Evolutionary conservation across 1,140 invertebrate species (phyloP), one percentile per base, ranked within the genome.

Genomic region (Cydia splendana): DNA sequence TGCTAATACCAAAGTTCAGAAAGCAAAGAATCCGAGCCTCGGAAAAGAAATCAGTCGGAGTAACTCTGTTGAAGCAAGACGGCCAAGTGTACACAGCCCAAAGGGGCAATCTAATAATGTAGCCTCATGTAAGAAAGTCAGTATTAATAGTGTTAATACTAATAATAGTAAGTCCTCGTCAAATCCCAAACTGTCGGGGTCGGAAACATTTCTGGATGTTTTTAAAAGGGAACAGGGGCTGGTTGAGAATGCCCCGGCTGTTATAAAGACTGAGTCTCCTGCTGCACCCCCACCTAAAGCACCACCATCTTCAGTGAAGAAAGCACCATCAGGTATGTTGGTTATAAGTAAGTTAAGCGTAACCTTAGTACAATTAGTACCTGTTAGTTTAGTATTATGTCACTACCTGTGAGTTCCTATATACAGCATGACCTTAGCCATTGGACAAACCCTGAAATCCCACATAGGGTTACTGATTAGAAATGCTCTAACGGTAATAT

Each of bases 201-300:
- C 79, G 7, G 90, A 93, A 81, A 93, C 90, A 57, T 93, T 92
- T 79, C 80, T 93, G 57, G 91, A 93, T 90, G 91, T 93, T 7
- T 93, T 91, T 80, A 93, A 93, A 75, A 87, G 91, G 79, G 91
- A 93, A 79, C 91, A 93, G 79, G 87, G 90, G 20, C 57, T 93
- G 20, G 81, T 83, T 75, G 91, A 89, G 28, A 83, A 82, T 65
- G 38, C 75, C 42, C 65, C 65, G 53, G 69, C 76, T 51, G 76
- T 80, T 74, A 71, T 86, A 20, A 89, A 88, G 81, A 88, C 82
- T 84, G 88, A 90, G 77, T 75, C 82, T 53, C 65, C 65, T 51
- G 65, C 57, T 2, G n/a, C 74, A 42, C 74, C 76, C 15, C 57
- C 75, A 42, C 38, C 34, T 45, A 80, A 80, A 78, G 10, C 38